phyloP scores from a whole-genome alignment of 2,113 vertebrate species.

The Bufo gargarizans region DNA sequence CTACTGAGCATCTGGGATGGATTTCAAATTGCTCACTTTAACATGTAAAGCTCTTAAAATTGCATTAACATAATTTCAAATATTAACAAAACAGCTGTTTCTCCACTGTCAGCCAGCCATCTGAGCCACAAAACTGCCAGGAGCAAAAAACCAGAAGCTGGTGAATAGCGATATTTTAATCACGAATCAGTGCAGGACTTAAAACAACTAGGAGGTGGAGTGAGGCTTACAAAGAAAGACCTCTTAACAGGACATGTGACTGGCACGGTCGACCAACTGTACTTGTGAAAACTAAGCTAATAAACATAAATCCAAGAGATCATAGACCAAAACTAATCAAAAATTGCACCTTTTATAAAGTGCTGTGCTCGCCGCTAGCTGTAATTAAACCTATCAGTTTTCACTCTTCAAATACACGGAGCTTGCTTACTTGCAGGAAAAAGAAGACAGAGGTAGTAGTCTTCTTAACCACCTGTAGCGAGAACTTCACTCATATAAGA shows the following conservation, averaged over 20 bases:
- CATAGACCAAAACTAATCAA: too few species aligned
- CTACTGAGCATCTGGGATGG: conserved; percentile 19
- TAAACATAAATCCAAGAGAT: too few species aligned
- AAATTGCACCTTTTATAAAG: too few species aligned
- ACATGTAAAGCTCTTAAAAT: conserved; percentile 55
- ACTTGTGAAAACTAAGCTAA: background rate
- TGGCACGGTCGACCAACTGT: background rate
- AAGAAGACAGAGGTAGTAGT: too few species aligned
- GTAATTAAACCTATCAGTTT: too few species aligned
- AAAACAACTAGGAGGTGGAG: background rate
- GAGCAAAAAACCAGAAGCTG: conserved; percentile 4
- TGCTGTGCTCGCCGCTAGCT: too few species aligned
- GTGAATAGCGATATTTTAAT: conserved; percentile 3
- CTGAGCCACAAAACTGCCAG: conserved; percentile 9
- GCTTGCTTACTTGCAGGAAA: too few species aligned
- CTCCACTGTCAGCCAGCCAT: conserved; percentile 13
- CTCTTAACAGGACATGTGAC: background rate
- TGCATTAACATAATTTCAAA: conserved; percentile 45
- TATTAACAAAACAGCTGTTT: conserved; percentile 54
- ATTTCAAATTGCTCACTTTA: conserved; percentile 42
- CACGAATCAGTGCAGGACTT: background rate
- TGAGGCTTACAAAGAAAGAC: background rate
- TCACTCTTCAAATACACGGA: too few species aligned
- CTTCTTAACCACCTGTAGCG: too few species aligned
- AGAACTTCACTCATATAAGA: too few species aligned